phyloP scores from a whole-genome alignment of 2,797 vertebrate species.

The Sebastes oblongus region DNA sequence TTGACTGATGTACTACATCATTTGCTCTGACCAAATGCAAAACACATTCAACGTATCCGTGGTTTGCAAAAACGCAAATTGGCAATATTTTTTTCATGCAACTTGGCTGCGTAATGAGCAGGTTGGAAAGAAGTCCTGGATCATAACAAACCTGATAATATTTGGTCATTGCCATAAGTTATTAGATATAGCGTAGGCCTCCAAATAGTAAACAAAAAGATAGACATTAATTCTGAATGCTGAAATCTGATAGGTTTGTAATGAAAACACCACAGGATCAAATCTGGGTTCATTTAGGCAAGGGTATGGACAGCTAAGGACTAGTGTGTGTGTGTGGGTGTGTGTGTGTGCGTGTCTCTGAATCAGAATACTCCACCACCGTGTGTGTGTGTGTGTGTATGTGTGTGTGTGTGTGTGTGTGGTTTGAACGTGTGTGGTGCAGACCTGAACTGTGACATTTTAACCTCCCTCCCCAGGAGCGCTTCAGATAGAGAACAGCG shows the following conservation, averaged over 20 bases:
- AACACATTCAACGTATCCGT: not conserved
- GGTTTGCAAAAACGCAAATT: not conserved
- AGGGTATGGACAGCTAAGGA: not conserved
- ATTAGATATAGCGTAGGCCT: not conserved
- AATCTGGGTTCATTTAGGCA: not conserved
- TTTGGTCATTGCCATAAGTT: not conserved
- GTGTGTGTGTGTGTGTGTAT: not conserved
- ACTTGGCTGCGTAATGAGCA: not conserved
- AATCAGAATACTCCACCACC: not conserved
- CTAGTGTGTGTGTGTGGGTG: not conserved
- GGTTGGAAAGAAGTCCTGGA: not conserved
- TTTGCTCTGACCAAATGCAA: not conserved
- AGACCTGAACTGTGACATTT: constrained; percentile 32
- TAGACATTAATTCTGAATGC: not conserved
- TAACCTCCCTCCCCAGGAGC: constrained; percentile 84
- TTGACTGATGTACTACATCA: not conserved
- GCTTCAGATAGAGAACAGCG: constrained; percentile 97
- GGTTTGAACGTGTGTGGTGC: not conserved
- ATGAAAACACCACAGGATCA: not conserved
- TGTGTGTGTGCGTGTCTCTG: not conserved
- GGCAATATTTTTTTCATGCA: not conserved
- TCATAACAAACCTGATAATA: not conserved
- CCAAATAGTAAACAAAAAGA: not conserved
- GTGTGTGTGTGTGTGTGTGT: not conserved
- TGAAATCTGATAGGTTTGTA: not conserved